These are phyloP conservation scores for Lissonota sp. DNA, from an alignment of 2,888 invertebrate genomes.

Conservation along the genomic window DNA sequence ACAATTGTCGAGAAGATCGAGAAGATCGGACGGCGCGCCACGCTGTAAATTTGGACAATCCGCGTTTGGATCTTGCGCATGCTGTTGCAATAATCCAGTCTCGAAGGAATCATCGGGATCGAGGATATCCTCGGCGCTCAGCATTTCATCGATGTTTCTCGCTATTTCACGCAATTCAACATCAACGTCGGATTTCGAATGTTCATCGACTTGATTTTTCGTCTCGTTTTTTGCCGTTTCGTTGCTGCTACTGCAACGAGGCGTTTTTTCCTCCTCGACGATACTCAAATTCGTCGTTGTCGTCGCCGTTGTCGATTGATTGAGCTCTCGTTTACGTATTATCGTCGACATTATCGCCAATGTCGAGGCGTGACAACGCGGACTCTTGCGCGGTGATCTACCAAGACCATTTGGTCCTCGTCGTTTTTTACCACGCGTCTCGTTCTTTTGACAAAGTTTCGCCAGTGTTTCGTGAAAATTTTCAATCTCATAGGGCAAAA, in stretches of 20 bases:
- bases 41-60: conserved; percentile 67
- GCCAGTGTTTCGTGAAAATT: conserved; percentile 79
- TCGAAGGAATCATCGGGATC: conserved; percentile 85
- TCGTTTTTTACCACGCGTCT: conserved; percentile 65
- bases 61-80: conserved; percentile 61
- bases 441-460: conserved; percentile 69
- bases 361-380: conserved; percentile 94
- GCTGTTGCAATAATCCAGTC: conserved; percentile 68
- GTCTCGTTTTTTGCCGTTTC: conserved; percentile 66
- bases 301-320: conserved; percentile 61
- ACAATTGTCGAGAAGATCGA: conserved; percentile 80
- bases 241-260: conserved; percentile 51
- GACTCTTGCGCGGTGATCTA: conserved; percentile 91
- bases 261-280: conserved; percentile 69
- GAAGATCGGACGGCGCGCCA: conserved; percentile 78
- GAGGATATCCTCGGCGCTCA: conserved; percentile 83
- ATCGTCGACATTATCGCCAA: conserved; percentile 89
- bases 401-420: conserved; percentile 76
- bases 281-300: conserved; percentile 61
- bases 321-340: conserved; percentile 80
- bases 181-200: conserved; percentile 75
- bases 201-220: conserved; percentile 62
- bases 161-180: conserved; percentile 81
- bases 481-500: conserved; percentile 91
- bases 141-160: conserved; percentile 84